phyloP scores from a whole-genome alignment of 2,797 vertebrate species.

The Tenualosa thibaudeaui region DNA sequence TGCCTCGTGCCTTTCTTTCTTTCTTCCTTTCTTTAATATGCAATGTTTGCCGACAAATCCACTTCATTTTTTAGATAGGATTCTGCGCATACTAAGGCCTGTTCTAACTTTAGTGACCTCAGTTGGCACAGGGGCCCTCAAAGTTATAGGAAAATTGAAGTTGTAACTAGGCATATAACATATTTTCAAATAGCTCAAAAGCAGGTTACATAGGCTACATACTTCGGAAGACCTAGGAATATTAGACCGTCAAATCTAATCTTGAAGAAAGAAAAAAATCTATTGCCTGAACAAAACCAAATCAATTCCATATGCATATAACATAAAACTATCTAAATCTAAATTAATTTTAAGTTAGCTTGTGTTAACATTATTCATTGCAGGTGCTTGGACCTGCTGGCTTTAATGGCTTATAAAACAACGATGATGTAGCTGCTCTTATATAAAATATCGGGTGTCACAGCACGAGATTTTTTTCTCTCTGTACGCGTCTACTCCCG shows the following conservation, averaged over 20 bases:
- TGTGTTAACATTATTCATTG: neutral
- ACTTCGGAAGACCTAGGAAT: too few relatives aligned
- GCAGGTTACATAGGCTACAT: too few relatives aligned
- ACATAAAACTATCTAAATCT: too few relatives aligned
- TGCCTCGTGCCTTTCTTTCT: too few relatives aligned
- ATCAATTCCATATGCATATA: too few relatives aligned
- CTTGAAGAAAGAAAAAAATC: too few relatives aligned
- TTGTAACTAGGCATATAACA: neutral
- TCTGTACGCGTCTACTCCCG: neutral
- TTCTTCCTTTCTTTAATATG: too few relatives aligned
- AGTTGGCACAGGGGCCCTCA: neutral
- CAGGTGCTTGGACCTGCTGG: neutral
- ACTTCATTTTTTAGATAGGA: too few relatives aligned
- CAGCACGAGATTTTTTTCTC: neutral
- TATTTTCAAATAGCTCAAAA: neutral
- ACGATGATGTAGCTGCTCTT: slow-evolving; percentile 14
- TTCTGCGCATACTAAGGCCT: neutral
- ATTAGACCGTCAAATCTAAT: too few relatives aligned
- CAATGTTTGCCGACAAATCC: too few relatives aligned
- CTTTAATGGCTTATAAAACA: slow-evolving; percentile 18
- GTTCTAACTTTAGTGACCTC: neutral
- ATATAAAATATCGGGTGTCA: slow-evolving; percentile 23
- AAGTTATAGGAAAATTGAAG: neutral
- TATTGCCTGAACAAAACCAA: too few relatives aligned
- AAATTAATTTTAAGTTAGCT: neutral